Conservation (phyloP, 1,140 invertebrate genomes). For the Arctopsyche grandis region DNA sequence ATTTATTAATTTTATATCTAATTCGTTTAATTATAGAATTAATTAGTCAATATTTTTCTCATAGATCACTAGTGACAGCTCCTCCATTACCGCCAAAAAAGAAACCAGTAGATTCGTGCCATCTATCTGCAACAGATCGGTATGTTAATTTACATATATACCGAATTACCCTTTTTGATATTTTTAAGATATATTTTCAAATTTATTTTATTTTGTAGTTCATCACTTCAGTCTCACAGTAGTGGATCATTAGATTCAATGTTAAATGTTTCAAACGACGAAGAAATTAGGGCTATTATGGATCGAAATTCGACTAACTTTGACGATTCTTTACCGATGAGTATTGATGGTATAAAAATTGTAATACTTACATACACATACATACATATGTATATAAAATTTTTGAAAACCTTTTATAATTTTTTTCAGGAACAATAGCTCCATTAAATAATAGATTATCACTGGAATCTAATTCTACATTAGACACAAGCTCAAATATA, state of each 20-base stretch:
- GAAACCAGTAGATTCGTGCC: conserved; percentile 62
- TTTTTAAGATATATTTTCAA: conserved; percentile 27
- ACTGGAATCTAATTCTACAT: conserved; percentile 48
- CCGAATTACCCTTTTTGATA: background rate
- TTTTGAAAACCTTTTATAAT: background rate
- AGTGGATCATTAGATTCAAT: conserved; percentile 87
- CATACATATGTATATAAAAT: background rate
- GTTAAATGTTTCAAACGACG: conserved; percentile 82
- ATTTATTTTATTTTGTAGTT: conserved; percentile 39
- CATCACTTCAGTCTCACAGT: conserved; percentile 73
- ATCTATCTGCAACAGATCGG: conserved; percentile 63
- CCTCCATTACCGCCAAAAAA: conserved; percentile 65
- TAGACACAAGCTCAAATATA: conserved; percentile 36
- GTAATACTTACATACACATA: background rate
- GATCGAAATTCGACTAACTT: conserved; percentile 64
- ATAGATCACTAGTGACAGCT: conserved; percentile 65
- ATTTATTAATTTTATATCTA: background rate
- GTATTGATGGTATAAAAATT: conserved; percentile 58
- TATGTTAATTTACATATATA: conserved; percentile 44
- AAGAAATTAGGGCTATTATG: conserved; percentile 74
- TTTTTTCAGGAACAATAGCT: conserved; percentile 19
- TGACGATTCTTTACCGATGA: conserved; percentile 62
- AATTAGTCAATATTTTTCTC: conserved; percentile 46
- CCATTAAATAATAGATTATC: conserved; percentile 46
- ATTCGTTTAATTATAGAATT: background rate